These are phyloP conservation scores for Aurelia sp. DNA, from an alignment of 30 jellyfish, hydroid and myxozoan species.

Conservation along the genomic window DNA sequence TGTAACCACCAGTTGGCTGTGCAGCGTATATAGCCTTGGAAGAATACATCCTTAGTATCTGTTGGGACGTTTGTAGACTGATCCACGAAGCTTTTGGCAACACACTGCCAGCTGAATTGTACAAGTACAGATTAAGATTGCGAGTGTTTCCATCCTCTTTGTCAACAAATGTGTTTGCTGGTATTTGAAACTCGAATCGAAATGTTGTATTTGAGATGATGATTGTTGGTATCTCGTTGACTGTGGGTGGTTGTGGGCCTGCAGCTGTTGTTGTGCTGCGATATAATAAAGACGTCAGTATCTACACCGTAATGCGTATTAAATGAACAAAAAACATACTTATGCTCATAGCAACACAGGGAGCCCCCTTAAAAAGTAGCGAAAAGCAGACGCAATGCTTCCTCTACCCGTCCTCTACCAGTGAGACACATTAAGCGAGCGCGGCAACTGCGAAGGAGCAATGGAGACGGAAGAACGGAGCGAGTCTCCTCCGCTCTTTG, in stretches of 20 bases:
- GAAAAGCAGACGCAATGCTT: no score
- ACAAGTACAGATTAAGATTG: conserved; percentile 31
- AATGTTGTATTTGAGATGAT: conserved; percentile 25
- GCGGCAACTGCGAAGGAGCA: no score
- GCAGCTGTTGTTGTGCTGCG: conserved; percentile 29
- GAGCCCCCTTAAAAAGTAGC: no score
- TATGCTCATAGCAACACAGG: no score
- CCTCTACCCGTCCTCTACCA: no score
- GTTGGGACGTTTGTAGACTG: conserved; percentile 10
- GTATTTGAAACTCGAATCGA: conserved; percentile 4
- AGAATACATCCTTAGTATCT: conserved; percentile 3
- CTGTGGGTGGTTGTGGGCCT: conserved; percentile 32
- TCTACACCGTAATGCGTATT: no score
- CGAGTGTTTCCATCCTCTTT: conserved; percentile 51
- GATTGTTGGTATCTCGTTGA: conserved; percentile 7
- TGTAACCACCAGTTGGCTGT: conserved; percentile 54
- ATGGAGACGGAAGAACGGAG: no score
- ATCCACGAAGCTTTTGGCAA: conserved; percentile 42
- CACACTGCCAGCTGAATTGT: conserved; percentile 39
- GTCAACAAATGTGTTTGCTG: conserved; percentile 33
- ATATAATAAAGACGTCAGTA: not conserved
- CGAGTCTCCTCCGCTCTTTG: no score
- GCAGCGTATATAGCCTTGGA: conserved; percentile 15
- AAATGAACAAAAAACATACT: no score
- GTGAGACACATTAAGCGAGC: no score